These are phyloP conservation scores for Crotalus helleri DNA, from an alignment of 2,113 vertebrate genomes.

Conservation along the genomic window DNA sequence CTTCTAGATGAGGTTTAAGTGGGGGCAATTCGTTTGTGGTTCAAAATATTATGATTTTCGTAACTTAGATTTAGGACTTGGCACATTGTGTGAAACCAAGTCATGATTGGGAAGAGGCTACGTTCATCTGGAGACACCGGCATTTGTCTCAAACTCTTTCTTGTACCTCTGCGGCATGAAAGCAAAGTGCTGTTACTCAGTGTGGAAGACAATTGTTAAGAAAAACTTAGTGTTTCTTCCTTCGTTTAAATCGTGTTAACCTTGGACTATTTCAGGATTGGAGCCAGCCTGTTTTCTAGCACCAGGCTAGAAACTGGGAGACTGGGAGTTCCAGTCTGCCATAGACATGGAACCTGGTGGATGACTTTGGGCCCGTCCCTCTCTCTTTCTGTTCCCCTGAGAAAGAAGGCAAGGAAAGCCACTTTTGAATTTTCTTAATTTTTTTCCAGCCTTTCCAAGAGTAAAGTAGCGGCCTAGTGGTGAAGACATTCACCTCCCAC, in stretches of 20 bases:
- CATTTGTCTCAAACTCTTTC: background rate
- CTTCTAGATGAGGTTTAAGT: background rate
- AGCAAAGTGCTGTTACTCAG: background rate
- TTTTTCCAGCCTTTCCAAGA: background rate
- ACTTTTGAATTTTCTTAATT: background rate
- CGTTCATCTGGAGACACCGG: background rate
- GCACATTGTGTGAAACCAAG: background rate
- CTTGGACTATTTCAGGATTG: background rate
- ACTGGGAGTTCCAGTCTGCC: background rate
- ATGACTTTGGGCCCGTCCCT: background rate
- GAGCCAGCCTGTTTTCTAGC: background rate
- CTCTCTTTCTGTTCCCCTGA: background rate
- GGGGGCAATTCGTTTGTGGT: background rate
- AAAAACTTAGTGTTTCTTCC: background rate
- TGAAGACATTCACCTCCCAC: background rate
- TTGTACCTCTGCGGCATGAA: background rate
- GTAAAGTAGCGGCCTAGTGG: background rate
- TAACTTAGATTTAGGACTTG: background rate
- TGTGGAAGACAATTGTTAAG: background rate
- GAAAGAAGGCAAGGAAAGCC: background rate
- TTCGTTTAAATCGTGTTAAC: background rate
- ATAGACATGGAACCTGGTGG: background rate
- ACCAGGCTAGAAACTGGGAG: background rate
- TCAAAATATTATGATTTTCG: background rate
- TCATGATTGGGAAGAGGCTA: background rate